A percentile compares a stretch with the other conserved stretches of the same genome.
phyloP scores from a whole-genome alignment of 2,797 vertebrate species.

The Parauchenoglanis punctatus region DNA sequence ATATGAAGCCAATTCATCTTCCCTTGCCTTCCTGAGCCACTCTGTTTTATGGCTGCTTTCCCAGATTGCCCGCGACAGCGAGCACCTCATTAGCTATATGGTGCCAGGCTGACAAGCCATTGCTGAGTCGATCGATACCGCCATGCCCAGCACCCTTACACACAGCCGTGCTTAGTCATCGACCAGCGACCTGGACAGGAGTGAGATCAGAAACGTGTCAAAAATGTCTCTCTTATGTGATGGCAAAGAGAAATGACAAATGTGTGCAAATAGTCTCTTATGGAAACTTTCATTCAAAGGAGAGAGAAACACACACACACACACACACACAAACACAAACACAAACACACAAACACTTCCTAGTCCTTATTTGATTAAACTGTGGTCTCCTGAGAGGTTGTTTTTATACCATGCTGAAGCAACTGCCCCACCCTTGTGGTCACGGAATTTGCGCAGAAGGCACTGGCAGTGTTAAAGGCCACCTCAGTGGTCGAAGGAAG shows the following conservation, averaged over 20 bases:
- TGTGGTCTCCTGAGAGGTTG: neutral
- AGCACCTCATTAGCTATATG: slow-evolving; percentile 79
- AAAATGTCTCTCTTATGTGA: slow-evolving; percentile 69
- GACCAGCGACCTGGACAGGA: slow-evolving; percentile 55
- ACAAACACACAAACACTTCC: neutral
- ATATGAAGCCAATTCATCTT: slow-evolving; percentile 63
- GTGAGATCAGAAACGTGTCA: slow-evolving; percentile 68
- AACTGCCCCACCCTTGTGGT: slow-evolving; percentile 31
- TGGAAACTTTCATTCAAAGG: neutral
- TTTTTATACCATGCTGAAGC: slow-evolving; percentile 29
- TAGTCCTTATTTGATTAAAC: slow-evolving; percentile 13
- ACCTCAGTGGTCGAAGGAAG: slow-evolving; percentile 54
- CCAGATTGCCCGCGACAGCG: slow-evolving; percentile 62
- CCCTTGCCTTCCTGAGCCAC: slow-evolving; percentile 36
- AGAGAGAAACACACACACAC: neutral
- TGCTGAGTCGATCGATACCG: slow-evolving; percentile 67
- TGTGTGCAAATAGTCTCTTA: neutral
- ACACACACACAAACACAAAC: neutral
- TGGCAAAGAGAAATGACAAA: slow-evolving; percentile 60
- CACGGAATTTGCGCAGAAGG: slow-evolving; percentile 44
- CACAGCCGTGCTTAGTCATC: slow-evolving; percentile 71
- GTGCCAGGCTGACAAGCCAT: slow-evolving; percentile 71
- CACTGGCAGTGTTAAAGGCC: slow-evolving; percentile 63
- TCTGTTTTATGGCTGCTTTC: slow-evolving; percentile 67
- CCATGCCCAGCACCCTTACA: slow-evolving; percentile 57